Conservation (phyloP, 2,113 vertebrate genomes). For the Genyomyrus donnyi region DNA sequence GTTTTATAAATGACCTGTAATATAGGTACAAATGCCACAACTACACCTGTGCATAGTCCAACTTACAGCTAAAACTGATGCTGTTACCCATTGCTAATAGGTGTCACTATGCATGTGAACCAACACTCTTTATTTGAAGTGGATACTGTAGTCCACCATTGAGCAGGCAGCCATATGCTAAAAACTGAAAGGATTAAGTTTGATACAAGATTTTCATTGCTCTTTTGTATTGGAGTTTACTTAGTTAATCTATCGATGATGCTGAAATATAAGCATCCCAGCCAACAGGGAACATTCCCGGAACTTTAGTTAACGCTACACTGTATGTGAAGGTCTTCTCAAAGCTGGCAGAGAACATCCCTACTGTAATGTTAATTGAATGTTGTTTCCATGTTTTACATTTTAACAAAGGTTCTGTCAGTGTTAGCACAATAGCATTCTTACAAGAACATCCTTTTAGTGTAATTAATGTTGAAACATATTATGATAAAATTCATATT, state of each 20-base stretch:
- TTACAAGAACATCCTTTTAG: background rate
- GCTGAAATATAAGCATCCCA: background rate
- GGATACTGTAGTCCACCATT: background rate
- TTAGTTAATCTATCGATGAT: background rate
- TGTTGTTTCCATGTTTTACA: background rate
- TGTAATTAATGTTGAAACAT: background rate
- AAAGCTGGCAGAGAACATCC: background rate
- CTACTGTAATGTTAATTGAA: background rate
- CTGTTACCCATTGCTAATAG: background rate
- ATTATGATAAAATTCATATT: background rate
- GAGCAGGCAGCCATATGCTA: background rate
- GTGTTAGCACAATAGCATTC: background rate
- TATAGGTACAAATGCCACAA: background rate
- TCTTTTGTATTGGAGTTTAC: background rate
- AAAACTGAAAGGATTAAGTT: background rate
- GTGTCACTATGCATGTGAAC: background rate
- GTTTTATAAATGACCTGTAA: background rate
- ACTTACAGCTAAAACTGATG: background rate
- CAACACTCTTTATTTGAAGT: background rate
- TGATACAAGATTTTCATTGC: background rate
- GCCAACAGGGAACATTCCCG: background rate
- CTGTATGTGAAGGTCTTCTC: background rate
- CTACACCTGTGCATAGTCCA: background rate
- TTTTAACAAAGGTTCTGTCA: background rate
- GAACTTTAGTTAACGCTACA: background rate